These are phyloP conservation scores for Cheilosia scutellata DNA, from an alignment of 2,888 invertebrate species.

Conservation along the genomic window DNA sequence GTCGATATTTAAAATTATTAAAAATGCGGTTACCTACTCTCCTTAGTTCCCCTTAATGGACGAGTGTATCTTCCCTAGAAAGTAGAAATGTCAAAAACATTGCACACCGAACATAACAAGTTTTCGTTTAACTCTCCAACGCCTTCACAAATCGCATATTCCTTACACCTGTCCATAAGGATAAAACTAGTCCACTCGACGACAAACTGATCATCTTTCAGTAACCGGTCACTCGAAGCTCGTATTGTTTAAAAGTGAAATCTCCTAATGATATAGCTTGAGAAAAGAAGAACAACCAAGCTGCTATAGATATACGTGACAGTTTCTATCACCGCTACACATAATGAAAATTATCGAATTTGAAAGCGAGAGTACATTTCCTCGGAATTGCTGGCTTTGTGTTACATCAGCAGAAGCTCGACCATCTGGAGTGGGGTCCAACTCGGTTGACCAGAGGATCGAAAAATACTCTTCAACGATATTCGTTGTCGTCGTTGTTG, in stretches of 20 bases:
- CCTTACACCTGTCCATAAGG: constrained; percentile 7
- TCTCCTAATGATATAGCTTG: constrained; percentile 69
- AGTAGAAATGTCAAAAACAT: background rate
- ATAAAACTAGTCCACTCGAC: constrained; percentile 33
- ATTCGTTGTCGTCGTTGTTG: constrained; percentile 22
- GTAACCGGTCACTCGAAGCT: constrained; percentile 43
- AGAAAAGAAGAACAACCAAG: constrained; percentile 67
- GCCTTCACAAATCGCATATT: constrained; percentile 11
- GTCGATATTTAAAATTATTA: no score
- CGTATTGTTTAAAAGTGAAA: constrained; percentile 75
- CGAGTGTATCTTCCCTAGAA: background rate
- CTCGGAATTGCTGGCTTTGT: constrained; percentile 57
- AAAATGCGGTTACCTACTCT: no score
- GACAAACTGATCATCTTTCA: constrained; percentile 33
- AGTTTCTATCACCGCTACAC: constrained; percentile 75
- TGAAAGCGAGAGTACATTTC: constrained; percentile 76
- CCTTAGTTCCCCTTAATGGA: no score
- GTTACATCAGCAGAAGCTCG: constrained; percentile 71
- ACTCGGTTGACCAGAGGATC: constrained; percentile 67
- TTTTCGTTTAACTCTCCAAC: background rate
- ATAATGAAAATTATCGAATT: constrained; percentile 76
- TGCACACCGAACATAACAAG: background rate
- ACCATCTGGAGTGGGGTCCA: constrained; percentile 65
- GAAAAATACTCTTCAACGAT: constrained; percentile 49
- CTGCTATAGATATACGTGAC: constrained; percentile 68